Evolutionary conservation across 2,888 invertebrate species (phyloP).

Genomic region (Athetis lepigone): DNA sequence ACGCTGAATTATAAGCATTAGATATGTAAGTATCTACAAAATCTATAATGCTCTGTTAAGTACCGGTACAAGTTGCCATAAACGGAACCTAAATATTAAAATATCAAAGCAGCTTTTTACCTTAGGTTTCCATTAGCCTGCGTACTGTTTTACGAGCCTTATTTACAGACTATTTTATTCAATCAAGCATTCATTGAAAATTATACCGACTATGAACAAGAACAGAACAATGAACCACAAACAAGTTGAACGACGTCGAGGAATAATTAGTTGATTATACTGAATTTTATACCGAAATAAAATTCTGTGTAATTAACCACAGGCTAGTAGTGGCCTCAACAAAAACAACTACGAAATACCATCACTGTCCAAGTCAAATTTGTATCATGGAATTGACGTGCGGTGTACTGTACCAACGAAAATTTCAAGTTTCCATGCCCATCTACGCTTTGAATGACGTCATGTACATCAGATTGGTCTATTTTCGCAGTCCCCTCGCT

Average conservation of each 20-base stretch:
- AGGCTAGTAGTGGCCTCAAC: neutral
- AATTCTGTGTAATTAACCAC: constrained; percentile 1
- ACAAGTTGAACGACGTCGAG: neutral
- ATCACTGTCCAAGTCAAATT: neutral
- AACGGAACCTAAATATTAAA: neutral
- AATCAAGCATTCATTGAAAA: neutral
- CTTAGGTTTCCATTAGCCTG: neutral
- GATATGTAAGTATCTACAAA: constrained; percentile 18
- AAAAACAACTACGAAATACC: constrained; percentile 2
- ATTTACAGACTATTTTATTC: neutral
- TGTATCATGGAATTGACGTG: neutral
- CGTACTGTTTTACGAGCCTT: too few species aligned
- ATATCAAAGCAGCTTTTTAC: neutral
- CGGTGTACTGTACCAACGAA: constrained; percentile 5
- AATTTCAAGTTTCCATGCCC: constrained; percentile 22
- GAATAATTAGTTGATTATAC: too few species aligned
- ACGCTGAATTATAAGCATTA: constrained; percentile 33
- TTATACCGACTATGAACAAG: neutral
- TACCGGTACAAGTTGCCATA: neutral
- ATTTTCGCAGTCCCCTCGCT: constrained; percentile 66
- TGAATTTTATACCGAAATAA: too few species aligned
- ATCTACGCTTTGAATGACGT: constrained; percentile 40
- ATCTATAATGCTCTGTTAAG: neutral
- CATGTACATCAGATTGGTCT: constrained; percentile 65
- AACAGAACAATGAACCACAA: constrained; percentile 1